Evolutionary conservation across 1,140 invertebrate species (phyloP).

Genomic region (Micrasema longulum): DNA sequence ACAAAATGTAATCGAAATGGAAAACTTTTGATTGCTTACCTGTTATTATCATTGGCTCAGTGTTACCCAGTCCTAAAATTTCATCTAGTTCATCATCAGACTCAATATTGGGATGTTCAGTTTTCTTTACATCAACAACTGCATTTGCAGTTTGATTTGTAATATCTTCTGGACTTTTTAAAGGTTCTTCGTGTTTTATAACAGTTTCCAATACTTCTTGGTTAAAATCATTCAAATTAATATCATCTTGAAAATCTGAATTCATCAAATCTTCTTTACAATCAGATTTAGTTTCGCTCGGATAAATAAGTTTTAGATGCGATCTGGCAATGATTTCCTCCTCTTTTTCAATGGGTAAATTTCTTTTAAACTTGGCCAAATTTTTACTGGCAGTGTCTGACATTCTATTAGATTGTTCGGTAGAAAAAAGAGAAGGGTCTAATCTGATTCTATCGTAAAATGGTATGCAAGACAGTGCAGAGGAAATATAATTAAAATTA

Average conservation of each 20-base stretch:
- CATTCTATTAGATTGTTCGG: conserved; percentile 62
- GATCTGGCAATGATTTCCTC: conserved; percentile 59
- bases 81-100: conserved; percentile 48
- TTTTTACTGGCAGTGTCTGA: conserved; percentile 61
- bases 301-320: conserved; percentile 51
- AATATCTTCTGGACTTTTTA: neutral
- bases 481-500: conserved; percentile 60
- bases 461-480: conserved; percentile 60
- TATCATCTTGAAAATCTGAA: neutral
- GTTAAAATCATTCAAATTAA: neutral
- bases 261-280: neutral
- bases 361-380: conserved; percentile 64
- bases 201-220: neutral
- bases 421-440: conserved; percentile 58
- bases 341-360: conserved; percentile 58
- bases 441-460: conserved; percentile 64
- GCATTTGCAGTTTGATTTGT: neutral
- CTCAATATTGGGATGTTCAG: conserved; percentile 21
- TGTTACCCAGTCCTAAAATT: conserved; percentile 31
- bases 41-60: conserved; percentile 6
- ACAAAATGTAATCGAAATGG: neutral
- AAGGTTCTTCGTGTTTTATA: neutral
- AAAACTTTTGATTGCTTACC: conserved; percentile 3
- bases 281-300: too few relatives aligned
- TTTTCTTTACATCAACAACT: conserved; percentile 6